These are phyloP conservation scores for Sialis fuliginosa DNA, from an alignment of 2,888 invertebrate species.

Conservation along the genomic window DNA sequence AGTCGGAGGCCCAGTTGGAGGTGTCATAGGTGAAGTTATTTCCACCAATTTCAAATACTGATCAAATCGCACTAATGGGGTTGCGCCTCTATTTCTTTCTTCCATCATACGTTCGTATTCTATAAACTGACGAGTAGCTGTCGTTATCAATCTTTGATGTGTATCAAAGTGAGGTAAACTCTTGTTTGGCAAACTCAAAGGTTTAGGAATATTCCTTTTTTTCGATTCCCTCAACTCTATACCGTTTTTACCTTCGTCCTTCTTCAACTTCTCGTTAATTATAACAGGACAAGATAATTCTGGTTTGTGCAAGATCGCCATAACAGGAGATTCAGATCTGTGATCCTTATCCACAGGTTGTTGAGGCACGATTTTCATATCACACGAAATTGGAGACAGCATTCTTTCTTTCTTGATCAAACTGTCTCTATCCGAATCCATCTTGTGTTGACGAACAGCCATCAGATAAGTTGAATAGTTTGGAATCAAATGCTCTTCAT, in stretches of 20 bases:
- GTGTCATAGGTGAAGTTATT: slow-evolving; percentile 3
- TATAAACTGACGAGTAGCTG: not conserved
- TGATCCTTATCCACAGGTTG: not conserved
- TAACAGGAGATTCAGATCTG: not conserved
- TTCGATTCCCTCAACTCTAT: not conserved
- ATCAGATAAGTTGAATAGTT: not conserved
- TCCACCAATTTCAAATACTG: slow-evolving; percentile 2
- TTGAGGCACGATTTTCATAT: not conserved
- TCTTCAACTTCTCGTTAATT: not conserved
- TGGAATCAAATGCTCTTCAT: not conserved
- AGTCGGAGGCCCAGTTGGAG: slow-evolving; percentile 15
- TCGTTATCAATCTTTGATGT: not conserved
- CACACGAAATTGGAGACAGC: not conserved
- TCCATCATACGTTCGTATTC: slow-evolving; percentile 1
- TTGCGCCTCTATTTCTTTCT: not conserved
- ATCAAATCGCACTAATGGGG: not conserved
- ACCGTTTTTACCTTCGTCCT: not conserved
- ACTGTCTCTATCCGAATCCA: not conserved
- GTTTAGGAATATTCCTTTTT: not conserved
- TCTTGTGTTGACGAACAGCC: not conserved
- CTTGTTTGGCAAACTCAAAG: not conserved
- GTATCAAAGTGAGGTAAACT: not conserved
- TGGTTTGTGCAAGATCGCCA: too few species aligned
- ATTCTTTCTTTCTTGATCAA: not conserved
- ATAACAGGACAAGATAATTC: not conserved